A percentile compares a stretch with the other conserved stretches of the same genome.
phyloP scores from a whole-genome alignment of 2,888 invertebrate genomes.

The Idaea straminata region DNA sequence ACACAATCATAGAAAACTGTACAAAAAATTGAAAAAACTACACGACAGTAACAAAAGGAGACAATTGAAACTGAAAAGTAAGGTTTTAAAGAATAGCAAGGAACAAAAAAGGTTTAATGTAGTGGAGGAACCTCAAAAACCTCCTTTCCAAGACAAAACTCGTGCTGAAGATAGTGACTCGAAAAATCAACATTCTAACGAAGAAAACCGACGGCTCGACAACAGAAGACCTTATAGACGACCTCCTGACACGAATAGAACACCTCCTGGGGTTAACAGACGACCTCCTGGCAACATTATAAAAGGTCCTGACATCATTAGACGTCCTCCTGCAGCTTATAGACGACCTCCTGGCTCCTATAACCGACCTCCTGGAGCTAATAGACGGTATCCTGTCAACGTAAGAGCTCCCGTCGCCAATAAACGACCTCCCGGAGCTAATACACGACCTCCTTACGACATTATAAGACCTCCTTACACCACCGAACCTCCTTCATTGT shows the following conservation, averaged over 20 bases:
- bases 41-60: background rate
- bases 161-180: no score
- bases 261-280: background rate
- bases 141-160: no score
- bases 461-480: background rate
- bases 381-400: background rate
- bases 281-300: background rate
- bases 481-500: background rate
- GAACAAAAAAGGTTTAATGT: background rate
- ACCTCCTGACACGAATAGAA: background rate
- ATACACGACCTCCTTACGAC: background rate
- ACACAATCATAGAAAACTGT: background rate
- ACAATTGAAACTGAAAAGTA: background rate
- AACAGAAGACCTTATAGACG: background rate
- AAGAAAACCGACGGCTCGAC: background rate
- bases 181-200: no score
- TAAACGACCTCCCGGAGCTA: background rate
- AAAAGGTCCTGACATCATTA: background rate
- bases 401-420: background rate
- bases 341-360: background rate
- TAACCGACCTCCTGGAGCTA: background rate
- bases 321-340: background rate
- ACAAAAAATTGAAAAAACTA: background rate
- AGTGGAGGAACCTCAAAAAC: background rate
- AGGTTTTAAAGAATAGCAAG: background rate